phyloP scores from a whole-genome alignment of 2,113 vertebrate genomes.

The Dromas ardeola region DNA sequence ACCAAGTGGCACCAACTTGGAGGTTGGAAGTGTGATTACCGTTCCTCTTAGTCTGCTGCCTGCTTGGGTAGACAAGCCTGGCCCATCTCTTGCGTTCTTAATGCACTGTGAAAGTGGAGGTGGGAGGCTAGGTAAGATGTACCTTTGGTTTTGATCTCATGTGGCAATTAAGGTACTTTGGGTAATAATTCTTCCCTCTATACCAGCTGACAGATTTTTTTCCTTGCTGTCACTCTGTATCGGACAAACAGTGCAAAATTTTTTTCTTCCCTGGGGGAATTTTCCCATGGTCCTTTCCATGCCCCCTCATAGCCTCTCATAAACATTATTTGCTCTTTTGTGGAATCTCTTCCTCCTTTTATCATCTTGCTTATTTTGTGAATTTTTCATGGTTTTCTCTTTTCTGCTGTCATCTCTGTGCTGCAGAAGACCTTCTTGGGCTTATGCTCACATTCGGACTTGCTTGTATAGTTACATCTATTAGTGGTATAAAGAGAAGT shows the following conservation, averaged over 20 bases:
- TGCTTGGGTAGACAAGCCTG: not conserved
- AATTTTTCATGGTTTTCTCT: not conserved
- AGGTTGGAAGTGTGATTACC: rapidly evolving
- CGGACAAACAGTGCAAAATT: not conserved
- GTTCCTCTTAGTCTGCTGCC: not conserved
- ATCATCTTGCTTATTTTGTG: not conserved
- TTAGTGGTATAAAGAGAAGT: not conserved
- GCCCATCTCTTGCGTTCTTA: not conserved
- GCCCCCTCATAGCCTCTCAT: rapidly evolving
- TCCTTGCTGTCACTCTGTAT: not conserved
- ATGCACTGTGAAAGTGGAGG: not conserved
- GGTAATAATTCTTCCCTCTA: not conserved
- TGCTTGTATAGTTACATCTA: not conserved
- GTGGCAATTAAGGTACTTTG: not conserved
- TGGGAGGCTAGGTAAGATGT: not conserved
- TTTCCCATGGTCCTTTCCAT: rapidly evolving
- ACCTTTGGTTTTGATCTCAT: not conserved
- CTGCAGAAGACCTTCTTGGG: not conserved
- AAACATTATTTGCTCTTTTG: not conserved
- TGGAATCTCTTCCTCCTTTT: not conserved
- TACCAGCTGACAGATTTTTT: not conserved
- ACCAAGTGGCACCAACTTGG: not conserved
- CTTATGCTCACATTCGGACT: not conserved
- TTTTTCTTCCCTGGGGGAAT: not conserved
- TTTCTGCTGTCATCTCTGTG: not conserved